Evolutionary conservation across 2,888 invertebrate genomes (phyloP), one percentile per base, ranked within the genome.

Genomic region (Apamea epomidion): DNA sequence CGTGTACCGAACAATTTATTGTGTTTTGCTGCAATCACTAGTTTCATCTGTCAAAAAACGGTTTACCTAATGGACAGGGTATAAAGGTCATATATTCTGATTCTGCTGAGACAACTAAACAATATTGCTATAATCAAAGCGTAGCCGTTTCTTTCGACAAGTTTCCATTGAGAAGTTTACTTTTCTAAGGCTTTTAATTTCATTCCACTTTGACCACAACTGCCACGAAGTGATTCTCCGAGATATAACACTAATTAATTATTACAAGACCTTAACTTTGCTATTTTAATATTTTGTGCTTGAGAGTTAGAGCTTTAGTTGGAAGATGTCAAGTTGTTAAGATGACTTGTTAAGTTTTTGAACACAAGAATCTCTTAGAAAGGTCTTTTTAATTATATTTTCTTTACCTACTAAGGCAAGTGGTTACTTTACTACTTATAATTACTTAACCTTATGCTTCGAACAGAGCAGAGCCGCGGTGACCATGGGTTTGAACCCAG

Each of bases 111-210:
- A 58, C 2, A 25, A 32, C 32, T 29, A 18, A 74, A 62, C 25
- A 80, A 62, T 74, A 54, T 25, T 16, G 45, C 62, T 68, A 58
- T 51, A 14, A 48, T 37, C 14, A 60, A 74, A 81, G 45, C n/a
- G 29, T 37, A 42, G 51, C n/a, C 18, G 18, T 73, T 79, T 69
- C 29, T 69, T 74, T 75, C 25, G 29, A 29, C 45, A 54, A 54
- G 16, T 74, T 69, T 74, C 21, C 42, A 16, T 37, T 48, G 42
- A 73, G 78, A 78, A 65, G 37, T 79, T 72, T 21, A 51, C n/a
- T 60, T 82, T 78, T 71, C 37, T 54, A 32, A 62, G 65, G 54
- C 45, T 73, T 65, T 69, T 78, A 54, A 74, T 83, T 78, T 71
- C 7, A 62, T 80, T 80, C 12, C 51, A 45, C 69, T 83, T 83